Conservation (phyloP, 2,113 vertebrate genomes). For the Oncorhynchus mykiss region DNA sequence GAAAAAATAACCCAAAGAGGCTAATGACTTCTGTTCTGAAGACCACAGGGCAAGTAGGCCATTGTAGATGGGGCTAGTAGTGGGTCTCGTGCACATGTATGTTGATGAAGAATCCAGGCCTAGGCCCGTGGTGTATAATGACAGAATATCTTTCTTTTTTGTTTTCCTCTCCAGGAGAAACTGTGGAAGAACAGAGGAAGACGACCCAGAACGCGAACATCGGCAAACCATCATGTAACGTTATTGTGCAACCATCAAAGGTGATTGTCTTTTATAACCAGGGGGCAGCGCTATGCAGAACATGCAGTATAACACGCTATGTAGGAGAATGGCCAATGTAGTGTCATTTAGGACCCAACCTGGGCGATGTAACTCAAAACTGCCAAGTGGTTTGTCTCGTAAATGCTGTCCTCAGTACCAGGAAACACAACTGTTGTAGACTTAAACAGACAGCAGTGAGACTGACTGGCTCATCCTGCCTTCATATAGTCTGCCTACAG, state of each 20-base stretch:
- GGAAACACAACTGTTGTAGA: background rate
- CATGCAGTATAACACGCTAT: too few relatives aligned
- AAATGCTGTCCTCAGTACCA: background rate
- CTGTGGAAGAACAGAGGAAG: conserved; percentile 72
- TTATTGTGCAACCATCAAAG: conserved; percentile 71
- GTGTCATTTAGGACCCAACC: too few relatives aligned
- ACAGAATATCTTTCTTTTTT: conserved; percentile 10
- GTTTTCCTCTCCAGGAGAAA: conserved; percentile 76
- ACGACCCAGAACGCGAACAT: conserved; percentile 60
- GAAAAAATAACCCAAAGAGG: conserved; percentile 33
- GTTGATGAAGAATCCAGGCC: background rate
- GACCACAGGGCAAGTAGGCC: background rate
- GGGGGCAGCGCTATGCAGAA: background rate
- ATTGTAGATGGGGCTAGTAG: background rate
- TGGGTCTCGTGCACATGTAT: background rate
- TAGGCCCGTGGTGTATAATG: background rate
- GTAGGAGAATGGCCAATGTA: too few relatives aligned
- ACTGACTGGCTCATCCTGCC: background rate
- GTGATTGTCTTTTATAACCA: conserved; percentile 60
- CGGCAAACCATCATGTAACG: conserved; percentile 59
- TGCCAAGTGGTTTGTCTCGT: background rate
- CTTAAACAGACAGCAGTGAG: too few relatives aligned
- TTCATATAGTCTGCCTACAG: background rate
- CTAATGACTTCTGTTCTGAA: conserved; percentile 38
- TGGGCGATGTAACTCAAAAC: background rate